Conservation (phyloP, 2,797 vertebrate species). For the Hylomyscus alleni region DNA sequence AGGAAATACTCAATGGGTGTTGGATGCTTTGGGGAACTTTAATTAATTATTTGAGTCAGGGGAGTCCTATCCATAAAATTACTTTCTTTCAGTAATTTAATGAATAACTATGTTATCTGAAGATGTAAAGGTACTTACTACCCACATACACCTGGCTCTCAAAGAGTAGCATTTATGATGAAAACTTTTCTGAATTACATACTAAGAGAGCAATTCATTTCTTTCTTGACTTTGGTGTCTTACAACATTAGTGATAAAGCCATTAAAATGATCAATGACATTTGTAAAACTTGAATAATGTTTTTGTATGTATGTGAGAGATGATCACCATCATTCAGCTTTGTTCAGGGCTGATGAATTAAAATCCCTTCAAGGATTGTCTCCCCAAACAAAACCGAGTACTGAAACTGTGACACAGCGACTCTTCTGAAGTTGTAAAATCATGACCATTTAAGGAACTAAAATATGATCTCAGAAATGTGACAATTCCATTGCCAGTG, state of each 20-base stretch:
- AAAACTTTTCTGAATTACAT: conserved; percentile 35
- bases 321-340: not conserved
- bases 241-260: not conserved
- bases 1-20: not conserved
- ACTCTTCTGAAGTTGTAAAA: not conserved
- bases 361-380: conserved; percentile 3
- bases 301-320: conserved; percentile 8
- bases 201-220: not conserved
- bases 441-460: not conserved
- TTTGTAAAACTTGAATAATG: conserved; percentile 40
- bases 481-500: not conserved
- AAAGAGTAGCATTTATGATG: not conserved
- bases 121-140: not conserved
- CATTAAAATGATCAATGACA: conserved; percentile 42
- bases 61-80: not conserved
- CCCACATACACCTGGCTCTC: not conserved
- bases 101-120: not conserved
- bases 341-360: conserved; percentile 4
- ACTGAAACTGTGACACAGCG: not conserved
- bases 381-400: not conserved
- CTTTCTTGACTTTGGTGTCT: not conserved
- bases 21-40: not conserved
- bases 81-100: conserved; percentile 42
- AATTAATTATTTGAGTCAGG: conserved; percentile 45
- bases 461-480: not conserved